Percentiles rank a stretch among this genome's conserved stretches.
phyloP scores from a whole-genome alignment of 2,113 vertebrate species.

The Ellobius talpinus region DNA sequence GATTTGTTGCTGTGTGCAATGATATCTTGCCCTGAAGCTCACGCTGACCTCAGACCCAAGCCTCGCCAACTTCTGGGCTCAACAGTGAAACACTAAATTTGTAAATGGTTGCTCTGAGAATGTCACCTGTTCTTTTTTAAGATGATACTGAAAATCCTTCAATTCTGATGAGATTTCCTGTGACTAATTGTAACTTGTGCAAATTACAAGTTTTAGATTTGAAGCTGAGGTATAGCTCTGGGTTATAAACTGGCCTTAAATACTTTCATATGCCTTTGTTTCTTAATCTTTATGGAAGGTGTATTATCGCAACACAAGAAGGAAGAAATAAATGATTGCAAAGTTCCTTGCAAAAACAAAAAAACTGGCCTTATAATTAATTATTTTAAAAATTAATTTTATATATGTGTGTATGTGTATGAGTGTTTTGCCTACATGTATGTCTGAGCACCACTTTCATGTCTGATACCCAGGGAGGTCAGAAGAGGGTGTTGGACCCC shows the following conservation, averaged over 20 bases:
- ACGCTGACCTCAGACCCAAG: not conserved
- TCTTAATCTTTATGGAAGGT: no score
- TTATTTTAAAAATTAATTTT: not conserved
- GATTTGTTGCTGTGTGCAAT: not conserved
- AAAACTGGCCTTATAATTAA: conserved; percentile 10
- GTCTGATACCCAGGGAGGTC: not conserved
- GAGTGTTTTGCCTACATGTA: not conserved
- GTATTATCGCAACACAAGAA: no score
- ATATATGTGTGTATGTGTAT: not conserved
- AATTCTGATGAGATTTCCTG: conserved; percentile 6
- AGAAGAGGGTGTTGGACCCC: not conserved
- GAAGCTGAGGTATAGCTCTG: conserved; percentile 2
- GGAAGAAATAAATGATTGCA: no score
- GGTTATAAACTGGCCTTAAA: not conserved
- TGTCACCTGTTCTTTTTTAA: not conserved
- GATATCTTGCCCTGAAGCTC: not conserved
- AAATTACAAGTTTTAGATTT: conserved; percentile 46
- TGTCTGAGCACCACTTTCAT: not conserved
- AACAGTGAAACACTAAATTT: not conserved
- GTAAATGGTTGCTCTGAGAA: not conserved
- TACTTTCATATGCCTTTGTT: no score
- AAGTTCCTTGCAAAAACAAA: no score
- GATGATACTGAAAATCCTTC: not conserved
- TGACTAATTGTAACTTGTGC: not conserved
- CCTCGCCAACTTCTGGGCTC: not conserved